A percentile compares a stretch with the other conserved stretches of the same genome.
Conservation (phyloP, 1,140 invertebrate species). For the Diploscapter pachys region DNA sequence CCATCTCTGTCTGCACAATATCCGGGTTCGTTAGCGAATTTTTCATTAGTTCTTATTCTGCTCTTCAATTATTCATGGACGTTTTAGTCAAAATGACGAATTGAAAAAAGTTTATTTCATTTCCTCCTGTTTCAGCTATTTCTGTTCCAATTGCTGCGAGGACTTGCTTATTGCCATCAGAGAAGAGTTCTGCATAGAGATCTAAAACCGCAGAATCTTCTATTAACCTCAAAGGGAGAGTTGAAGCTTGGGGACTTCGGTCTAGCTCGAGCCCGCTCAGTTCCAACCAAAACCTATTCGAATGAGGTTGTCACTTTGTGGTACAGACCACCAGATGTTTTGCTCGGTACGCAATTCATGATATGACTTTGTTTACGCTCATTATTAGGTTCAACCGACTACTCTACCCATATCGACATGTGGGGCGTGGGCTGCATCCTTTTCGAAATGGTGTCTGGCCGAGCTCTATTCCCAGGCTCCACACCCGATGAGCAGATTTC, state of each 20-base stretch:
- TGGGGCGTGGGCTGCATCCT: conserved; percentile 76
- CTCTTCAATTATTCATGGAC: background rate
- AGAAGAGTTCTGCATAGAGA: conserved; percentile 71
- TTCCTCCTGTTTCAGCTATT: conserved; percentile 65
- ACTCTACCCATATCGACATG: conserved; percentile 73
- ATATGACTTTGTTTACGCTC: background rate
- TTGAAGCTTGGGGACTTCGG: conserved; percentile 72
- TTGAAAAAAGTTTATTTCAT: no score
- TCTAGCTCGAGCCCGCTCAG: conserved; percentile 76
- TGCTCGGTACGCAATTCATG: conserved; percentile 58
- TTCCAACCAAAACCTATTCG: conserved; percentile 74
- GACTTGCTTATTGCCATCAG: conserved; percentile 70
- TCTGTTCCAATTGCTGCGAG: conserved; percentile 70
- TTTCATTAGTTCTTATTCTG: conserved; percentile 12
- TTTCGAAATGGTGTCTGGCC: conserved; percentile 71
- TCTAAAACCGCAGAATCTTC: conserved; percentile 72
- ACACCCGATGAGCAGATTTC: conserved; percentile 70
- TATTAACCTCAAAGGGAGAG: conserved; percentile 71
- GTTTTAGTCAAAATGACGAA: no score
- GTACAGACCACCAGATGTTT: conserved; percentile 73
- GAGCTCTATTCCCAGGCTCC: conserved; percentile 70
- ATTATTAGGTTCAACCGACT: conserved; percentile 65
- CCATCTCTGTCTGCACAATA: conserved; percentile 69
- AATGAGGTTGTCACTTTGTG: conserved; percentile 76
- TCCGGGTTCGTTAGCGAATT: conserved; percentile 63